phyloP scores from a whole-genome alignment of 2,888 invertebrate species.

The Dryomyza anilis region DNA sequence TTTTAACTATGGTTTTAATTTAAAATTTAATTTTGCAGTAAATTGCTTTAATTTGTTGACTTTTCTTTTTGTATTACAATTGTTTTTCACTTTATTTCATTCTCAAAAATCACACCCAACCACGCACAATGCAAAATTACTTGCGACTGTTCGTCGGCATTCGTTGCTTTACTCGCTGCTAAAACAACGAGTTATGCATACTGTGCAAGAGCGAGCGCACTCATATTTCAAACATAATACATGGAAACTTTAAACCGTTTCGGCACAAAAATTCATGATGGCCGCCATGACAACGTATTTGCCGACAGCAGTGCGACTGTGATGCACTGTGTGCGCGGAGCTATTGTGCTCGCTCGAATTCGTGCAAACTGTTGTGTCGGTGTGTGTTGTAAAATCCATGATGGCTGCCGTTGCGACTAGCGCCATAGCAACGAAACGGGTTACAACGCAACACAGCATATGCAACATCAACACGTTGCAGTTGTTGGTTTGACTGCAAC shows the following conservation, averaged over 20 bases:
- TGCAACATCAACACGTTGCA: conserved; percentile 28
- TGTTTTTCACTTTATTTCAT: background rate
- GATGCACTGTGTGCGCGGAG: background rate
- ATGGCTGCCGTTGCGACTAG: conserved; percentile 38
- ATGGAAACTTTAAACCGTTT: conserved; percentile 28
- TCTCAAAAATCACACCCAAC: background rate
- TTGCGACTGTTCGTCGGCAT: conserved; percentile 1
- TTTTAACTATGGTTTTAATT: background rate
- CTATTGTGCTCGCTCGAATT: conserved; percentile 34
- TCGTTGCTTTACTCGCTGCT: too few species aligned
- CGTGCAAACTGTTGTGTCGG: conserved; percentile 28
- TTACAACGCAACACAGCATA: too few species aligned
- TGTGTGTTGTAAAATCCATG: conserved; percentile 38
- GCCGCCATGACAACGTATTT: conserved; percentile 27
- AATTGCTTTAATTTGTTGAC: background rate
- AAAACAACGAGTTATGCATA: too few species aligned
- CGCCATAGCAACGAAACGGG: conserved; percentile 37
- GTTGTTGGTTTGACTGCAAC: conserved; percentile 21
- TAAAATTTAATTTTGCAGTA: background rate
- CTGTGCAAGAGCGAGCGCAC: conserved; percentile 5
- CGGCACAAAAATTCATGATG: conserved; percentile 38
- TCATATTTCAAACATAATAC: background rate
- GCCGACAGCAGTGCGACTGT: background rate
- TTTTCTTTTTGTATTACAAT: background rate
- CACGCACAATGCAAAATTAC: background rate